Evolutionary conservation across 2,113 vertebrate genomes (phyloP).

Genomic region (Leucosticte australis): DNA sequence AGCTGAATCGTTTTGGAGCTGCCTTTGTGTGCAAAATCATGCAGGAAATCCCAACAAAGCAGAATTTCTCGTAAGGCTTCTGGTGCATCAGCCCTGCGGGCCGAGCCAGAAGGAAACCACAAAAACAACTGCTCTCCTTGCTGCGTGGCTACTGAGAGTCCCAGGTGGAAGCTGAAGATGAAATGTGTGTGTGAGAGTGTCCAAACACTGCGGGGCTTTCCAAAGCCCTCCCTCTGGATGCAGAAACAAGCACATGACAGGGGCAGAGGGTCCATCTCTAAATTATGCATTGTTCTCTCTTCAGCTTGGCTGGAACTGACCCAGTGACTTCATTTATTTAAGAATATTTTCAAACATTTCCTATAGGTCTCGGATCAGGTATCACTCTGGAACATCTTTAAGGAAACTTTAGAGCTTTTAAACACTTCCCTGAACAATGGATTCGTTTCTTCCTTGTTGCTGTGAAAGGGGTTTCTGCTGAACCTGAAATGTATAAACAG

Average conservation of each 20-base stretch:
- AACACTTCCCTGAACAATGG: background rate
- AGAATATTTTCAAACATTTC: background rate
- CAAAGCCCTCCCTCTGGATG: background rate
- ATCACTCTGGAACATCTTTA: background rate
- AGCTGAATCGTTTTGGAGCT: background rate
- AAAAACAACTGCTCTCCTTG: conserved; percentile 29
- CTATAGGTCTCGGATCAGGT: background rate
- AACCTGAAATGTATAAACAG: conserved; percentile 1
- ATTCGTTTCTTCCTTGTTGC: background rate
- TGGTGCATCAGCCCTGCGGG: conserved; percentile 35
- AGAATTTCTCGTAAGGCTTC: conserved; percentile 48
- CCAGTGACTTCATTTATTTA: background rate
- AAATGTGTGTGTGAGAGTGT: background rate
- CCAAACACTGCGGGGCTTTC: background rate
- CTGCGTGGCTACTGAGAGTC: background rate
- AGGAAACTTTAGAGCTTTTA: conserved; percentile 17
- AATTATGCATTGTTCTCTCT: conserved; percentile 10
- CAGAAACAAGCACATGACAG: background rate
- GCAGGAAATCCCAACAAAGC: conserved; percentile 62
- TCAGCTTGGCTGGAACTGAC: background rate
- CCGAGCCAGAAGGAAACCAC: conserved; percentile 53
- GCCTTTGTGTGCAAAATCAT: conserved; percentile 34
- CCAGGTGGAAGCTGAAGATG: conserved; percentile 42
- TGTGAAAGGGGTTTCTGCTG: background rate
- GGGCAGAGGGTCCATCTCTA: background rate